These are phyloP conservation scores for Phrynosoma blainvillii DNA, from an alignment of 2,113 vertebrate genomes.

Conservation along the genomic window DNA sequence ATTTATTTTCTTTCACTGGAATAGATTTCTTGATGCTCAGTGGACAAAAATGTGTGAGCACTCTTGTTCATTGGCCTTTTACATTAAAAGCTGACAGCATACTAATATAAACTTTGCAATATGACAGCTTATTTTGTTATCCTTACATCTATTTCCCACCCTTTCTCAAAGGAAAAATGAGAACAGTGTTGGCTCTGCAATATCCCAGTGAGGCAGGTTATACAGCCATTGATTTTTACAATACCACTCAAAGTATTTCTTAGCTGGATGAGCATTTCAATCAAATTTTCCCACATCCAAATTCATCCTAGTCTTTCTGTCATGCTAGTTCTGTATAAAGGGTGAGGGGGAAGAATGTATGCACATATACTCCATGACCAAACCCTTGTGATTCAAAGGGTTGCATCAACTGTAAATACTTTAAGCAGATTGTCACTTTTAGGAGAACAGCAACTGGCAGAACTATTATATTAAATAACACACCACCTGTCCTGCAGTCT, in stretches of 20 bases:
- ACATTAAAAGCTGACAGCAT: not conserved
- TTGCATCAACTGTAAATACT: too few species aligned
- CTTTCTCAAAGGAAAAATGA: constrained; percentile 4
- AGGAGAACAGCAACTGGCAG: too few species aligned
- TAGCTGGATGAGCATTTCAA: not conserved
- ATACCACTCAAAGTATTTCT: not conserved
- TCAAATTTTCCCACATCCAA: not conserved
- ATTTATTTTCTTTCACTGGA: not conserved
- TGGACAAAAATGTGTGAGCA: not conserved
- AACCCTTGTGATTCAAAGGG: too few species aligned
- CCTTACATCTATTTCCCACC: not conserved
- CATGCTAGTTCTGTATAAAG: not conserved
- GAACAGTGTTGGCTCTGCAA: not conserved
- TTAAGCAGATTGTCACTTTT: too few species aligned
- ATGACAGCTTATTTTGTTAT: not conserved
- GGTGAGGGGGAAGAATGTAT: not conserved
- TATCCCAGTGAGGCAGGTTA: not conserved
- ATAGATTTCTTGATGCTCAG: not conserved
- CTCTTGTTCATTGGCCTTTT: not conserved
- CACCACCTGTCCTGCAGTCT: too few species aligned
- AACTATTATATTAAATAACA: too few species aligned
- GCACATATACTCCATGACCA: not conserved
- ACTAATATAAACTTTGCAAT: not conserved
- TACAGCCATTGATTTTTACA: not conserved
- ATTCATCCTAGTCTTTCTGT: not conserved